Percentiles rank a stretch among this genome's conserved stretches.
Evolutionary conservation across 2,797 vertebrate genomes (phyloP).

Genomic region (Phaenicophaeus curvirostris): DNA sequence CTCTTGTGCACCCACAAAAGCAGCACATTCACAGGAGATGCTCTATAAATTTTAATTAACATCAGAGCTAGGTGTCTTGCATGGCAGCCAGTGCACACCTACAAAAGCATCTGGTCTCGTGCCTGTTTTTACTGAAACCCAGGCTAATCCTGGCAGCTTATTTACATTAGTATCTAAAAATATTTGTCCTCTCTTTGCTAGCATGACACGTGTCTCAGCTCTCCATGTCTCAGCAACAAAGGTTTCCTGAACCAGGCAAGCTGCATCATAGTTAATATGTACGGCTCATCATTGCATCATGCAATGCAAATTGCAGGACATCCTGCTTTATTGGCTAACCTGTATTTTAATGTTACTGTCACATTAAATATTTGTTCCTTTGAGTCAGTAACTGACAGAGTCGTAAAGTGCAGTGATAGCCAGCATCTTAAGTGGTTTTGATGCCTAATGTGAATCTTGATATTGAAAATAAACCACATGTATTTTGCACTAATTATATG

Average conservation of each 20-base stretch:
- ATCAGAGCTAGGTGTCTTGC: background rate
- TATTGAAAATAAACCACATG: conserved; percentile 63
- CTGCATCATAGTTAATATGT: background rate
- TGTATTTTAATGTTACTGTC: conserved; percentile 65
- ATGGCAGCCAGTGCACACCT: background rate
- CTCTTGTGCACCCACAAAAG: background rate
- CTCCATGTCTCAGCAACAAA: background rate
- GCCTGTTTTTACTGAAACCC: background rate
- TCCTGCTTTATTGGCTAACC: conserved; percentile 14
- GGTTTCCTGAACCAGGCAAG: conserved; percentile 2
- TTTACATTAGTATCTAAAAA: conserved; percentile 11
- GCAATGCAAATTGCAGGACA: conserved; percentile 42
- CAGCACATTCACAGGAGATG: background rate
- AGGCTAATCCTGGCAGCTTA: background rate
- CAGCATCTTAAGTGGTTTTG: conserved; percentile 69
- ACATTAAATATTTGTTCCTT: conserved; percentile 67
- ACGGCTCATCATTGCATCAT: background rate
- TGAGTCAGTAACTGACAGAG: conserved; percentile 59
- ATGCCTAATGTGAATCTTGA: conserved; percentile 52
- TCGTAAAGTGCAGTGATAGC: conserved; percentile 56
- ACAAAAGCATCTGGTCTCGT: background rate
- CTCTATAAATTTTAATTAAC: background rate
- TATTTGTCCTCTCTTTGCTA: conserved; percentile 16
- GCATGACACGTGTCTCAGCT: background rate
- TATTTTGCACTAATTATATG: conserved; percentile 73